Base-by-base conservation (phyloP, 2,113 vertebrate species). In the Brachypodius melanocephalos region DNA sequence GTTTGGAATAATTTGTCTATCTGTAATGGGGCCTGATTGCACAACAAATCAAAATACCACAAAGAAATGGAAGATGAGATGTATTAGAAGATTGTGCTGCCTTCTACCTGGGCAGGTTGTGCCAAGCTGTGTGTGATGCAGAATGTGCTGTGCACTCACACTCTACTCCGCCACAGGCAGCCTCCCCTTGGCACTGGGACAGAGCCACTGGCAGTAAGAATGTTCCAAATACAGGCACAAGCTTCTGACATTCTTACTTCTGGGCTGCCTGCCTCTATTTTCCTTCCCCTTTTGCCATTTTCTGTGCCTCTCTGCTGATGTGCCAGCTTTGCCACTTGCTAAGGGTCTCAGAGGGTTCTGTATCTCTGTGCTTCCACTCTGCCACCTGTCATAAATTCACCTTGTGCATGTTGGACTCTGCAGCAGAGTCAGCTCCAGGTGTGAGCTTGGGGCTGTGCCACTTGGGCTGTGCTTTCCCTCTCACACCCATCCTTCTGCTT, bases 351-450 rank as follows among this genome's bases (percentile, higher is more conserved):
- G 17, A 69, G 38, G 34, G n/a, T 62, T 81, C n/a, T 11, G 2
- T 46, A 4, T 16, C 21, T 91, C 42, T 54, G 22, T 45, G 29
- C 49, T 83, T 45, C 29, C 28, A 11, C 34, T 75, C 65, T 77
- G 55, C 32, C 26, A 4, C 38, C 49, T 84, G 32, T 58, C 46
- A 17, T 8, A 38, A 40, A 11, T 66, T 24, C 38, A 31, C 51
- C 8, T 36, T 9, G 34, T 77, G 72, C 12, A 1, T 11, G 4
- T 38, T 14, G 28, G 72, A 13, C 51, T 73, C 36, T 48, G 73
- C 34, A 38, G 13, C 1, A 0, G 5, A 32, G 45, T 51, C 38
- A 24, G 54, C 36, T 19, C 20, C n/a, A 19, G 31, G 3, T 2
- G 1, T 12, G 75, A 69, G 55, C 32, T 65, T 45, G 59, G 45